A percentile compares a stretch with the other conserved stretches of the same genome.
These are phyloP conservation scores for Lichenostomus cassidix DNA, from an alignment of 2,113 vertebrate species.

Conservation along the genomic window DNA sequence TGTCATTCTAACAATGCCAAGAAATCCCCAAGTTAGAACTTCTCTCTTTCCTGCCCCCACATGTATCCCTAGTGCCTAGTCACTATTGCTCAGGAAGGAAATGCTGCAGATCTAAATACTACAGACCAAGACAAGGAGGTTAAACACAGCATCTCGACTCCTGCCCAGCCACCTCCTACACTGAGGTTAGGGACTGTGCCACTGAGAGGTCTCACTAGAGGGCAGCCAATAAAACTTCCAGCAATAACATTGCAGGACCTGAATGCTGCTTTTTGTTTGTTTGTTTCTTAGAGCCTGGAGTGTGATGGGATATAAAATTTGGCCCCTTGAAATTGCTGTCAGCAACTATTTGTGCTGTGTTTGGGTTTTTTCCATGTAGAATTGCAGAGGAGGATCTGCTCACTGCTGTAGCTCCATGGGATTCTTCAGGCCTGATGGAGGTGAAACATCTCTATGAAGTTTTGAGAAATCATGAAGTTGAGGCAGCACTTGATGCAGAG, in stretches of 20 bases:
- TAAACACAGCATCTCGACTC: background rate
- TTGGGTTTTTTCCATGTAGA: background rate
- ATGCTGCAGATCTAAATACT: conserved; percentile 15
- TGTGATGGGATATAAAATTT: background rate
- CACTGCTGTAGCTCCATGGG: background rate
- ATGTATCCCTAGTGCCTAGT: background rate
- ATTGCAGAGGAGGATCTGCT: background rate
- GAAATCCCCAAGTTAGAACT: background rate
- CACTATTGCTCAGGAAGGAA: background rate
- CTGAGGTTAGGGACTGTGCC: background rate
- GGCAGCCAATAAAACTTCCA: background rate
- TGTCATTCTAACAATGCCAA: background rate
- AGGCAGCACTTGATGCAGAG: background rate
- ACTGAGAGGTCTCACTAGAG: background rate
- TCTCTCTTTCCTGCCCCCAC: background rate
- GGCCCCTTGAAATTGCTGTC: background rate
- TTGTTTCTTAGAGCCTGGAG: background rate
- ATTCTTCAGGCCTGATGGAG: background rate
- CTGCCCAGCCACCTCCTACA: background rate
- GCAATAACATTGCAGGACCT: background rate
- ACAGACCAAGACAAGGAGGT: background rate
- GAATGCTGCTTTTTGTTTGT: background rate
- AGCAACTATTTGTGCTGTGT: background rate
- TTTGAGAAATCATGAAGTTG: background rate
- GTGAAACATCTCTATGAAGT: background rate